A percentile compares a stretch with the other conserved stretches of the same genome.
Conservation (phyloP, 2,797 vertebrate species). For the Neosalanx taihuensis region DNA sequence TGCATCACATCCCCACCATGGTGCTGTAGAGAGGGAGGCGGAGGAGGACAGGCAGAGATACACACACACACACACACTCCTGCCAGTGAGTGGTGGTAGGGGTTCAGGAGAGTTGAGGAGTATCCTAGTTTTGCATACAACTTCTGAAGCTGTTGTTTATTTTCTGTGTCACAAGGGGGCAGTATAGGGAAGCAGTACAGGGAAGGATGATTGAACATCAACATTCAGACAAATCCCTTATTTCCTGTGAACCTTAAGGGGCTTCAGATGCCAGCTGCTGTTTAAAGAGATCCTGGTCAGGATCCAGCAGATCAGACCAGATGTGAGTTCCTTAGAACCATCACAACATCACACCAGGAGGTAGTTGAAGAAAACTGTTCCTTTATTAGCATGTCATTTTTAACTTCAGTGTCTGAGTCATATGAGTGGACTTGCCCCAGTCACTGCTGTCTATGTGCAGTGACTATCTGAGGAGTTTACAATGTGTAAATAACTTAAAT, state of each 20-base stretch:
- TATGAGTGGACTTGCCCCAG: slow-evolving; percentile 12
- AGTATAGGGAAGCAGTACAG: background rate
- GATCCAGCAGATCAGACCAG: too few species aligned
- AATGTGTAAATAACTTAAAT: slow-evolving; percentile 54
- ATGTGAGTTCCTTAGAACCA: too few species aligned
- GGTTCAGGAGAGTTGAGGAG: background rate
- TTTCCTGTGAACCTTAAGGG: too few species aligned
- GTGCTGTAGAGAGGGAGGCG: slow-evolving; percentile 77
- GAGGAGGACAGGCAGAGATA: background rate
- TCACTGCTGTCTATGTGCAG: slow-evolving; percentile 25
- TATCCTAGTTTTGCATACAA: slow-evolving; percentile 53
- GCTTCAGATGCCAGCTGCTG: background rate
- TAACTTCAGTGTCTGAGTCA: background rate
- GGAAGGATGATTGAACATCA: too few species aligned
- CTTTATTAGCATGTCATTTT: background rate
- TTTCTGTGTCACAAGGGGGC: slow-evolving; percentile 16
- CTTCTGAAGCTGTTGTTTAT: slow-evolving; percentile 16
- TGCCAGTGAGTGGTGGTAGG: background rate
- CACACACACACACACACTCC: background rate
- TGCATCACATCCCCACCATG: slow-evolving; percentile 92
- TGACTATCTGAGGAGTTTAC: slow-evolving; percentile 14
- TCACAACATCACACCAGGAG: background rate
- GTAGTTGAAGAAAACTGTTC: background rate
- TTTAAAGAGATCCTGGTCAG: background rate
- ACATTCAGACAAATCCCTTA: too few species aligned